A percentile compares a stretch with the other conserved stretches of the same genome.
phyloP scores from a whole-genome alignment of 2,797 vertebrate species.

The Leptoclinus maculatus region DNA sequence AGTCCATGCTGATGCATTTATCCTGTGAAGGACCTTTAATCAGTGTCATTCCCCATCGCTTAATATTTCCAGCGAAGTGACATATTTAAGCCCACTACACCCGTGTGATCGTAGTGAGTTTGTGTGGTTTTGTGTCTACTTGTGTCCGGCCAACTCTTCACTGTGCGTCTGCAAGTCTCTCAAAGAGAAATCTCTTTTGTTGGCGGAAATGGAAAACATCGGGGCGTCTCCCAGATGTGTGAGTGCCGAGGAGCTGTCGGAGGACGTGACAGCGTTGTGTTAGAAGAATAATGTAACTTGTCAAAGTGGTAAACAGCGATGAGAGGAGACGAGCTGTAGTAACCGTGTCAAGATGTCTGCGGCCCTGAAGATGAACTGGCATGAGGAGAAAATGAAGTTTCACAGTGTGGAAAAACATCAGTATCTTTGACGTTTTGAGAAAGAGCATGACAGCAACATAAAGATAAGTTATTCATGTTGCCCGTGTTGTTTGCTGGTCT shows the following conservation, averaged over 20 bases:
- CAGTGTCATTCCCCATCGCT: background rate
- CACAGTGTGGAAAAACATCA: background rate
- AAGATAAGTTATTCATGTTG: slow-evolving; percentile 10
- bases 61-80: background rate
- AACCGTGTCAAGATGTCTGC: slow-evolving; percentile 76
- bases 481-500: background rate
- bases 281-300: slow-evolving; percentile 79
- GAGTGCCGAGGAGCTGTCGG: slow-evolving; percentile 54
- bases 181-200: slow-evolving; percentile 21
- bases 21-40: background rate
- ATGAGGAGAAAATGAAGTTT: slow-evolving; percentile 35
- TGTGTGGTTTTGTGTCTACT: slow-evolving; percentile 36
- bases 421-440: background rate
- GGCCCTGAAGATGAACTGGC: slow-evolving; percentile 77
- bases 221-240: slow-evolving; percentile 49
- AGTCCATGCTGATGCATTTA: slow-evolving; percentile 19
- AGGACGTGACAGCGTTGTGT: slow-evolving; percentile 62
- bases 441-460: slow-evolving; percentile 4
- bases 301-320: slow-evolving; percentile 74
- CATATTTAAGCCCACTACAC: background rate
- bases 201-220: slow-evolving; percentile 37
- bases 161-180: background rate
- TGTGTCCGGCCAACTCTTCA: slow-evolving; percentile 27
- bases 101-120: background rate
- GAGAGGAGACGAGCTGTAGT: slow-evolving; percentile 38